phyloP scores from a whole-genome alignment of 2,797 vertebrate species.

The Tamandua tetradactyla region DNA sequence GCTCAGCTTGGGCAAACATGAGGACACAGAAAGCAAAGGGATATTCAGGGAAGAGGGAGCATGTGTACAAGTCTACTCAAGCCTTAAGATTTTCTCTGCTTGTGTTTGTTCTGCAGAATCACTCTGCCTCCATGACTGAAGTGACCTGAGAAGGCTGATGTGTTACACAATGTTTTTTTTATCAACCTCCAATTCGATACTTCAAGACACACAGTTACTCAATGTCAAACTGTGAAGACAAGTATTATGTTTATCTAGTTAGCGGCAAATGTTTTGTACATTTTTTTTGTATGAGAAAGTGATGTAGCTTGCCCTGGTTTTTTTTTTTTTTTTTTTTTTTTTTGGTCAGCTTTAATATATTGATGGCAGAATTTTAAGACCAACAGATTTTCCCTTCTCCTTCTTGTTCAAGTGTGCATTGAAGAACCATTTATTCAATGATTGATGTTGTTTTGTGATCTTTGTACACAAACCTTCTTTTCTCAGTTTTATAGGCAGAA shows the following conservation, averaged over 20 bases:
- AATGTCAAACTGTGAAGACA: slow-evolving; percentile 90
- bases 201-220: slow-evolving; percentile 94
- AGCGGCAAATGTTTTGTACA: slow-evolving; percentile 98
- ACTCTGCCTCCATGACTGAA: slow-evolving; percentile 99
- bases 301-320: slow-evolving; percentile 93
- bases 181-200: slow-evolving; percentile 90
- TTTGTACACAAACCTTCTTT: slow-evolving; percentile 94
- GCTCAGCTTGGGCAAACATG: not conserved
- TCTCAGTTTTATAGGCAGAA: slow-evolving; percentile 88
- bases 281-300: slow-evolving; percentile 97
- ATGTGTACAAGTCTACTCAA: accelerated
- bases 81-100: slow-evolving; percentile 18
- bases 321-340: slow-evolving; percentile 73
- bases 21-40: not conserved
- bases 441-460: slow-evolving; percentile 95
- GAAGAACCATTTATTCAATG: slow-evolving; percentile 88
- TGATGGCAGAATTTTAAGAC: slow-evolving; percentile 90
- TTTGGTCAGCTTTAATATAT: slow-evolving; percentile 92
- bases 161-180: slow-evolving; percentile 92
- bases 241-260: slow-evolving; percentile 96
- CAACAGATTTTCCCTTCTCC: slow-evolving; percentile 77
- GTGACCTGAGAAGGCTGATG: slow-evolving; percentile 94
- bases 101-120: slow-evolving; percentile 90
- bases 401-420: slow-evolving; percentile 88
- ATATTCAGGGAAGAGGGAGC: not conserved